Evolutionary conservation across 2,888 invertebrate genomes (phyloP), one percentile per base, ranked within the genome.

Genomic region (Parnassius orleans): DNA sequence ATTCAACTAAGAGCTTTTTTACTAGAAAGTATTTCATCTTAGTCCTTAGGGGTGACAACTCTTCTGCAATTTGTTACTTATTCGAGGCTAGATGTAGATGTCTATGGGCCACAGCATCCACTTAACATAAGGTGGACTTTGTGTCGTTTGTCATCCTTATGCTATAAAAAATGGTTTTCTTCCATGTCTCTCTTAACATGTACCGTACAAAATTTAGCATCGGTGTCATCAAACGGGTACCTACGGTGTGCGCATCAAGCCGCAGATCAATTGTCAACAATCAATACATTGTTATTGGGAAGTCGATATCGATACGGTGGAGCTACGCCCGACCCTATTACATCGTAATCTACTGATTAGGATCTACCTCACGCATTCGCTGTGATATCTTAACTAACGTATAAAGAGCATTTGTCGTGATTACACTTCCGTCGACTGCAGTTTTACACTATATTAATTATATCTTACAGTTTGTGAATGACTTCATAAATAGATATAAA

Each of bases 311-410:
- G 60, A 63, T 63, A 60, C 55, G 12, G 10, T 19, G 19, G 19
- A 44, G 86, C 89, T 79, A 88, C 87, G 78, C 81, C 57, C 78
- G 77, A 75, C 82, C 81, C 77, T 79, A 75, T 82, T 84, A 80
- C 84, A 84, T 82, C 80, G 83, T 87, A 90, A 90, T 89, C 87
- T 82, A 86, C 85, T 87, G 88, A 89, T 86, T 86, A 82, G 59
- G 53, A 63, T 63, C 63, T 60, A 57, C 63, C 73, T 72, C 76
- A 75, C 77, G 75, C 77, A 71, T 63, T 67, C 58, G 52, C 56
- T 24, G 44, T 44, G 61, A 65, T 63, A 65, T 56, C 55, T 58
- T 56, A 61, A 59, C 60, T 57, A 64, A 41, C 56, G 58, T 55
- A 63, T 58, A 60, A 55, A 77, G 71, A 76, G 78, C 75, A 72